Evolutionary conservation across 2,888 invertebrate genomes (phyloP), one percentile per base, ranked within the genome.

Genomic region (Mylabris sibirica): DNA sequence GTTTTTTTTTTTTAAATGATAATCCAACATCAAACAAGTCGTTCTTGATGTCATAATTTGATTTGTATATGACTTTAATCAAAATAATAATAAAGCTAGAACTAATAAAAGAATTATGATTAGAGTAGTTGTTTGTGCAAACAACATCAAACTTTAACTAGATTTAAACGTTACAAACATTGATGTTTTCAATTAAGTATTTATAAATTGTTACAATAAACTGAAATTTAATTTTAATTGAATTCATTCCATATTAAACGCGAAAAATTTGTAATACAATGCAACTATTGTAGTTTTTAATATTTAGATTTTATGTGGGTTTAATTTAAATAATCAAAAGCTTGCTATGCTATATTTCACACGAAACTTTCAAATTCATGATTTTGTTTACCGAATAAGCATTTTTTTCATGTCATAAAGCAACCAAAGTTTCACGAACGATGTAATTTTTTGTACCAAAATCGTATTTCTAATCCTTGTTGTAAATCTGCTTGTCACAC

Each of bases 151-250:
- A 3, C 3, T 53, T 53, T 14, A 9, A 20, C 20, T 17, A 17
- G 20, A 30, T 49, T 49, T 8, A 20, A 53, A 53, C 9, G 57
- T 24, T 22, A 57, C 24, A 24, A 14, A 22, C 57, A 24, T 12
- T 9, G 17, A 24, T 22, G 20, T 53, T 53, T 57, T 14, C 57
- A 57, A 57, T 57, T 14, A 20, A 57, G 22, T 24, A 57, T 24
- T 57, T 24, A 6, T 57, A 26, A 14, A 24, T 26, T 26, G 57
- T 49, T 49, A 49, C 2, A 57, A 24, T 57, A 5, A 57, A 57
- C 24, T 49, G 57, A 24, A 24, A 57, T 57, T 57, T 3, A 24
- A 24, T 24, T 57, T 53, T 22, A 53, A 53, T 53, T 53, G 53
- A 17, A 53, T 53, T 57, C 12, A 22, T 14, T 22, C 11, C 12